phyloP scores from a whole-genome alignment of 2,888 invertebrate genomes.

The Empis stercorea region DNA sequence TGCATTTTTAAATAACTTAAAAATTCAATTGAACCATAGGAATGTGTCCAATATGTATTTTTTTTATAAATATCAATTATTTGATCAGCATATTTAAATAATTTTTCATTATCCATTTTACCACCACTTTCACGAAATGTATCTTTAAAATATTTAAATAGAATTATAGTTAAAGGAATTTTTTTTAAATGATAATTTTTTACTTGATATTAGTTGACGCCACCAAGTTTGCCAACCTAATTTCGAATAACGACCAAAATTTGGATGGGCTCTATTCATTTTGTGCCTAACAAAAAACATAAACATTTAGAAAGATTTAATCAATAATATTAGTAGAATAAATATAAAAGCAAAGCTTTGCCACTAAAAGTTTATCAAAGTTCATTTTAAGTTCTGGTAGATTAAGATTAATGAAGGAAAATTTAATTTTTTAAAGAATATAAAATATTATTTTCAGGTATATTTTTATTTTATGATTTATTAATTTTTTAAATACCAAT shows the following conservation, averaged over 20 bases:
- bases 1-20: conserved; percentile 42
- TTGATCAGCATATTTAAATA: conserved; percentile 42
- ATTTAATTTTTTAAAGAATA: not conserved
- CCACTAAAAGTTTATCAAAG: not conserved
- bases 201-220: conserved; percentile 39
- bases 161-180: not conserved
- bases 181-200: not conserved
- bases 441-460: not conserved
- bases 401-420: not conserved
- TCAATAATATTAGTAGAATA: too few relatives aligned
- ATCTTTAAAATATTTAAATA: conserved; percentile 16
- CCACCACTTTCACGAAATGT: conserved; percentile 31
- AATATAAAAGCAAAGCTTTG: too few relatives aligned
- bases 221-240: conserved; percentile 76
- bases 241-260: conserved; percentile 58
- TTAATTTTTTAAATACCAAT: too few relatives aligned
- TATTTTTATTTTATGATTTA: too few relatives aligned
- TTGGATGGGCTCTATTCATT: conserved; percentile 59
- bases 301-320: not conserved
- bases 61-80: conserved; percentile 60
- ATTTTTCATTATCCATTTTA: conserved; percentile 29
- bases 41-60: conserved; percentile 57
- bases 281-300: conserved; percentile 25
- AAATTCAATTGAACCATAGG: conserved; percentile 51
- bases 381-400: not conserved